phyloP scores from a whole-genome alignment of 2,888 invertebrate genomes.

The Fragum sueziense region DNA sequence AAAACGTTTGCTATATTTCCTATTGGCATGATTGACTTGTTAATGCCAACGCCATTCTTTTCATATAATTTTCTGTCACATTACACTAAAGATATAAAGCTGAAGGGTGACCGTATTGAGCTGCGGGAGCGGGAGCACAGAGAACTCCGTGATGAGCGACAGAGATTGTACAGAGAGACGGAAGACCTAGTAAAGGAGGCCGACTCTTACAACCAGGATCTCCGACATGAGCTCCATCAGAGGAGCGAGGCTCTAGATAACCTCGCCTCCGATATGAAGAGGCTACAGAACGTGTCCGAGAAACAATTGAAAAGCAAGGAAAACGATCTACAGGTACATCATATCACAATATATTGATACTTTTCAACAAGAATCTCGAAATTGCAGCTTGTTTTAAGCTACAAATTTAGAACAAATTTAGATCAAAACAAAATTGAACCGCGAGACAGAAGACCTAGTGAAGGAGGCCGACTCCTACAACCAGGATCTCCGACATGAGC shows the following conservation, averaged over 20 bases:
- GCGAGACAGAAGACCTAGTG: slow-evolving; percentile 68
- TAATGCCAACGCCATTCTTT: too few species aligned
- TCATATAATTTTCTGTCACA: too few species aligned
- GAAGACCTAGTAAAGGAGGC: slow-evolving; percentile 67
- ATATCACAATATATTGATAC: too few species aligned
- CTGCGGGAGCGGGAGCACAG: slow-evolving; percentile 50
- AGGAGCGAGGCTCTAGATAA: slow-evolving; percentile 61
- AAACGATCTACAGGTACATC: slow-evolving; percentile 51
- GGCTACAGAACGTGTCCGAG: slow-evolving; percentile 52
- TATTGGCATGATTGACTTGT: too few species aligned
- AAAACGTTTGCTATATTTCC: too few species aligned
- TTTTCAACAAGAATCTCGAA: too few species aligned
- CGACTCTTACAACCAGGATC: slow-evolving; percentile 63
- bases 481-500: slow-evolving; percentile 61
- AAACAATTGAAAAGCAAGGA: slow-evolving; percentile 61
- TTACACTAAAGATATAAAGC: slow-evolving; percentile 58
- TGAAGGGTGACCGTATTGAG: slow-evolving; percentile 63
- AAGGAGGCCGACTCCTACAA: slow-evolving; percentile 66
- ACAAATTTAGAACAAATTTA: too few species aligned
- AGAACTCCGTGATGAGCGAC: slow-evolving; percentile 61
- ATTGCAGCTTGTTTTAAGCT: too few species aligned
- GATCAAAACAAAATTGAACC: slow-evolving; percentile 60
- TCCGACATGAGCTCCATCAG: slow-evolving; percentile 60
- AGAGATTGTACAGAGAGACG: slow-evolving; percentile 65
- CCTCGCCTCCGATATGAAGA: slow-evolving; percentile 65